These are phyloP conservation scores for Taphrorychus bicolor DNA, from an alignment of 2,888 invertebrate genomes.

Conservation along the genomic window DNA sequence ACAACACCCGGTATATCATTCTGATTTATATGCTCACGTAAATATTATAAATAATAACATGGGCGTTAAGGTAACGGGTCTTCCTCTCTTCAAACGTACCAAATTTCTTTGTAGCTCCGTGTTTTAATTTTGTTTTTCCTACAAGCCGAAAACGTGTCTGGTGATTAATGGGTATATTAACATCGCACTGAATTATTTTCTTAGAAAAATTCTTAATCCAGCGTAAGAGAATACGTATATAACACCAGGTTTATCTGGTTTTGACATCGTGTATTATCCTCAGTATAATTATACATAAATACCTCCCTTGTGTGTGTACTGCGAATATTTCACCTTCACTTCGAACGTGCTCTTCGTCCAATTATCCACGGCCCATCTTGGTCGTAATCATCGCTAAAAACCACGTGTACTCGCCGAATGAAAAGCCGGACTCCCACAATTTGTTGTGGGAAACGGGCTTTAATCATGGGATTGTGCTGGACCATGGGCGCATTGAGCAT, in stretches of 20 bases:
- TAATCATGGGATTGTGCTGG: not conserved
- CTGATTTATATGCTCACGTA: slow-evolving; percentile 1
- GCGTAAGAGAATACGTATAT: not conserved
- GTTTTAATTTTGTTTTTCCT: no score
- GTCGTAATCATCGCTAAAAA: slow-evolving; percentile 13
- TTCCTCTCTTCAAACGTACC: not conserved
- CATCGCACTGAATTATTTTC: no score
- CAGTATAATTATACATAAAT: slow-evolving; percentile 12
- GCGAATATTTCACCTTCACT: slow-evolving; percentile 23
- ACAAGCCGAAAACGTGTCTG: not conserved
- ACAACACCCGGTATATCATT: not conserved
- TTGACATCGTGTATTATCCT: slow-evolving; percentile 1
- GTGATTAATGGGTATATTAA: not conserved
- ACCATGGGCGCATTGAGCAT: slow-evolving; percentile 13
- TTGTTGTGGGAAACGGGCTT: slow-evolving; percentile 26
- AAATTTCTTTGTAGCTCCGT: not conserved
- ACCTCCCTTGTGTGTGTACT: slow-evolving; percentile 3
- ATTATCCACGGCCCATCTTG: slow-evolving; percentile 29
- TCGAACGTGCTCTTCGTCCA: slow-evolving; percentile 21
- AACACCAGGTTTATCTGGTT: not conserved
- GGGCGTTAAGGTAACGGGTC: not conserved
- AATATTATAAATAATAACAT: not conserved
- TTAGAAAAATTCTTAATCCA: no score
- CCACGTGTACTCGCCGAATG: slow-evolving; percentile 9
- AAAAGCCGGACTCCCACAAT: slow-evolving; percentile 28